A percentile compares a stretch with the other conserved stretches of the same genome.
Conservation (phyloP, 2,888 invertebrate species). For the Ophioninae sp. region DNA sequence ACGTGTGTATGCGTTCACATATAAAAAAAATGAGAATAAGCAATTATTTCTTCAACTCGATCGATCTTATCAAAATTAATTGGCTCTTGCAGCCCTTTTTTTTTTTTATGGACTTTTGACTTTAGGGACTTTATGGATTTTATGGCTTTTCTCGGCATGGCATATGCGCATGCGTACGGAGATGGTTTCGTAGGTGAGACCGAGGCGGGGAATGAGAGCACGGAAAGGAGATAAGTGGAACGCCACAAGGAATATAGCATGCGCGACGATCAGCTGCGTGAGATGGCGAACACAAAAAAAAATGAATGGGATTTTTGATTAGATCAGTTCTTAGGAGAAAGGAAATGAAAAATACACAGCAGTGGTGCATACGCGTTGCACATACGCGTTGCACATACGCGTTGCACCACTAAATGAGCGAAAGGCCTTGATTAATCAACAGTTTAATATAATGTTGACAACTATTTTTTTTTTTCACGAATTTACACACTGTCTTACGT, state of each 20-base stretch:
- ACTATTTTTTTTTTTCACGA: background rate
- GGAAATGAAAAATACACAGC: too few species aligned
- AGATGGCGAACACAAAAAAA: constrained; percentile 2
- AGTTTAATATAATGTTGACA: background rate
- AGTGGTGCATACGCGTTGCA: too few species aligned
- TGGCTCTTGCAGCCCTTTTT: constrained; percentile 18
- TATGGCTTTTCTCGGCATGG: background rate
- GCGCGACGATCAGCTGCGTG: constrained; percentile 24
- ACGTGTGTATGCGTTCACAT: background rate
- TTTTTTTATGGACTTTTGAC: background rate
- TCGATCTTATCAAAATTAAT: constrained; percentile 51
- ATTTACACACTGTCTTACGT: background rate
- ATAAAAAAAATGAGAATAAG: background rate
- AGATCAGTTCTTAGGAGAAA: background rate
- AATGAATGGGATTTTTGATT: constrained; percentile 3
- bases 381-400: too few species aligned
- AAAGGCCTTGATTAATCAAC: constrained; percentile 1
- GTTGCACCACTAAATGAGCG: background rate
- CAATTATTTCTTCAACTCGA: constrained; percentile 13
- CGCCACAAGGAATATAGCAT: constrained; percentile 52
- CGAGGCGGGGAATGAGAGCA: constrained; percentile 67
- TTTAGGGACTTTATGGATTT: background rate
- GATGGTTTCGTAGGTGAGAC: constrained; percentile 50
- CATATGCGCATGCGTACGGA: background rate
- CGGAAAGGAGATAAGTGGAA: constrained; percentile 72